phyloP scores from a whole-genome alignment of 2,113 vertebrate genomes.

The Melanerpes formicivorus region DNA sequence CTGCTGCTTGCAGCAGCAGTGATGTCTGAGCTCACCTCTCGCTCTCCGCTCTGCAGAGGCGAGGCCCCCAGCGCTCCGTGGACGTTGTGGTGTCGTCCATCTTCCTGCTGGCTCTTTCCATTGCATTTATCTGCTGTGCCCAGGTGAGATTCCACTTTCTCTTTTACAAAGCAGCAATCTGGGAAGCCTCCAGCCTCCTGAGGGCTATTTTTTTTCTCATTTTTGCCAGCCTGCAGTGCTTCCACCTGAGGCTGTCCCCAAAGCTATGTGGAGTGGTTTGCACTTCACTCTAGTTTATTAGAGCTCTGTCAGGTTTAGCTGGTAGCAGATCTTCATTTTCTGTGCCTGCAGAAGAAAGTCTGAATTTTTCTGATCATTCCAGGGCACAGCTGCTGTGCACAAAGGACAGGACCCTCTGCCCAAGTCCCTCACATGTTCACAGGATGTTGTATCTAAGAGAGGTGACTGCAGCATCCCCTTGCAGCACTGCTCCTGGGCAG shows the following conservation, averaged over 20 bases:
- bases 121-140: conserved; percentile 94
- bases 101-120: conserved; percentile 92
- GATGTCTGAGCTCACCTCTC: background rate
- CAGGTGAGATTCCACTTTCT: conserved; percentile 81
- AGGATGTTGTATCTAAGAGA: background rate
- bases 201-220: background rate
- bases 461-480: background rate
- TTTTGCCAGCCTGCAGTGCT: background rate
- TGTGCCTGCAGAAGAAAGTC: background rate
- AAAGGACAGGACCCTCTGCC: background rate
- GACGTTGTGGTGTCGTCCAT: conserved; percentile 96
- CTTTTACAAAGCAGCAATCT: background rate
- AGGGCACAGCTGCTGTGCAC: background rate
- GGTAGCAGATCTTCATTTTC: background rate
- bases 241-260: background rate
- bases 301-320: background rate
- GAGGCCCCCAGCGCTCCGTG: conserved; percentile 96
- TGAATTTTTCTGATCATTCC: background rate
- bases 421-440: background rate
- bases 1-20: background rate
- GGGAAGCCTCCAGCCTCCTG: background rate
- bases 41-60: conserved; percentile 78
- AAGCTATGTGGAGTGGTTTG: background rate
- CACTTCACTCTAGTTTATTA: background rate
- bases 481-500: background rate